phyloP scores from a whole-genome alignment of 2,113 vertebrate genomes.

The Porphyrio hochstetteri region DNA sequence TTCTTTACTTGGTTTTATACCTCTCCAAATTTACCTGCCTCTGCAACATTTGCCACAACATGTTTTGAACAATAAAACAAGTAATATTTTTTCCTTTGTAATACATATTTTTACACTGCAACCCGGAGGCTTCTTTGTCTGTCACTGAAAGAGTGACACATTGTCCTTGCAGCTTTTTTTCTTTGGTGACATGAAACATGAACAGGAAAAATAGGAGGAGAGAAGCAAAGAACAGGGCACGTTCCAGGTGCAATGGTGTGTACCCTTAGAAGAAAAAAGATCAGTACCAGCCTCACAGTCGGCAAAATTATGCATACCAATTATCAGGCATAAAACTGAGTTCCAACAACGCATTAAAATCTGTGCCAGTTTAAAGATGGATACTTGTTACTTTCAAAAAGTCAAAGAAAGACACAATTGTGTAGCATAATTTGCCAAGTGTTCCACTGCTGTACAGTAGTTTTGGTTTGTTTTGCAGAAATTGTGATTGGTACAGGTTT shows the following conservation, averaged over 20 bases:
- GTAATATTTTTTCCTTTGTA: neutral
- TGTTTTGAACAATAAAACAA: neutral
- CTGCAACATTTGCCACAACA: neutral
- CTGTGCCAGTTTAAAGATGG: neutral
- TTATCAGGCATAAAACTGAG: neutral
- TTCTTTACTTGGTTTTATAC: neutral
- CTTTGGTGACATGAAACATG: neutral
- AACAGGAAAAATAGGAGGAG: neutral
- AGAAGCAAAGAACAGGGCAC: neutral
- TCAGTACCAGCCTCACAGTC: neutral
- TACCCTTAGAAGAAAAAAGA: neutral
- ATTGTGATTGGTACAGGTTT: neutral
- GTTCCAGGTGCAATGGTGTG: neutral
- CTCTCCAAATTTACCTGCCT: neutral
- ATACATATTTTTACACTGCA: neutral
- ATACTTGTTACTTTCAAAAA: neutral
- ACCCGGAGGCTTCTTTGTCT: neutral
- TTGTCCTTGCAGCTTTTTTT: neutral
- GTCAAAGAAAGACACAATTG: neutral
- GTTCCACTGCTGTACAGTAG: neutral
- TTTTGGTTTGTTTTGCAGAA: conserved; percentile 9
- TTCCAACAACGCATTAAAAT: neutral
- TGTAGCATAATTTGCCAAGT: neutral
- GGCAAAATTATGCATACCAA: neutral
- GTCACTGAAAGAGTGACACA: neutral